phyloP scores from a whole-genome alignment of 1,140 invertebrate species.

The Papilio xuthus region DNA sequence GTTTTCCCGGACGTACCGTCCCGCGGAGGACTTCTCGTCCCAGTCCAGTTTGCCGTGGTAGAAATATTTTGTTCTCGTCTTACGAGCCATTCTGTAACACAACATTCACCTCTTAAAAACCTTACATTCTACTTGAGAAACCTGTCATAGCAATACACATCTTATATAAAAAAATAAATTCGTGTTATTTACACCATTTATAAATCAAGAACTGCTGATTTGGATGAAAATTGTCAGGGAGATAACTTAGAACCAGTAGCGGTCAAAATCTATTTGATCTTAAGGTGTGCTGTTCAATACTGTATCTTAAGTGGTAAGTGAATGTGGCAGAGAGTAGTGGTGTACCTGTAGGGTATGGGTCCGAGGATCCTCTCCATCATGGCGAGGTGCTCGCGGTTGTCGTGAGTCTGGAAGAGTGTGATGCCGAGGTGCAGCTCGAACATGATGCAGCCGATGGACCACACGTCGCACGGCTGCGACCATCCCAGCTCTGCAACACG shows the following conservation, averaged over 20 bases:
- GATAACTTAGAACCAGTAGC: no score
- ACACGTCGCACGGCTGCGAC: conserved; percentile 99
- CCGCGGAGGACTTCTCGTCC: conserved; percentile 96
- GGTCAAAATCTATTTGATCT: no score
- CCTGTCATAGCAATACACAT: no score
- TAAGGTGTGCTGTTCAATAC: no score
- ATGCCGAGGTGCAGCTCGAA: conserved; percentile 99
- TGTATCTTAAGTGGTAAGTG: no score
- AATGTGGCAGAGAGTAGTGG: no score
- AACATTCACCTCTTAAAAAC: background rate
- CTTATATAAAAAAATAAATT: no score
- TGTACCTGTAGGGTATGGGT: conserved; percentile 93
- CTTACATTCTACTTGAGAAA: no score
- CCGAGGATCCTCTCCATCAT: conserved; percentile 99
- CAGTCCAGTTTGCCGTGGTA: conserved; percentile 97
- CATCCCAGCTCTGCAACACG: conserved; percentile 95
- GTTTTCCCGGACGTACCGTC: conserved; percentile 98
- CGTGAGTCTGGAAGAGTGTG: conserved; percentile 99
- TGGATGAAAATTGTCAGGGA: no score
- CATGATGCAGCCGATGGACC: conserved; percentile 99
- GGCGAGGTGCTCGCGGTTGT: conserved; percentile 99
- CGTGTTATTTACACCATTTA: no score
- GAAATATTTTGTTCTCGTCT: conserved; percentile 99
- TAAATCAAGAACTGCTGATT: no score
- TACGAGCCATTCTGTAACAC: conserved; percentile 91